A percentile compares a stretch with the other conserved stretches of the same genome.
These are phyloP conservation scores for Coilia nasus DNA, from an alignment of 2,797 vertebrate species.

Conservation along the genomic window DNA sequence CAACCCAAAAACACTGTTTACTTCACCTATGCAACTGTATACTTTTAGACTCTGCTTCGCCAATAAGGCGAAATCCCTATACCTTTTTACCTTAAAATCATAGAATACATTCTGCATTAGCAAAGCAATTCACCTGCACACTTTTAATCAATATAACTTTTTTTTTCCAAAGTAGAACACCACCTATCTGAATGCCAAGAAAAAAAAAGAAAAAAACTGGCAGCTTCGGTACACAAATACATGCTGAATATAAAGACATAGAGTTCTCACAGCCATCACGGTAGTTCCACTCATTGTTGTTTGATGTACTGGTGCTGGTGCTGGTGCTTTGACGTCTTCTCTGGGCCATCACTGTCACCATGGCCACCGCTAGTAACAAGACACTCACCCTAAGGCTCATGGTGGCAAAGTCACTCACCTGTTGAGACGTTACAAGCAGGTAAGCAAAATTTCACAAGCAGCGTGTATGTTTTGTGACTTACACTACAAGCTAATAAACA, in stretches of 20 bases:
- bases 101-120: background rate
- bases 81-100: background rate
- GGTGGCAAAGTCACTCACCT: conserved; percentile 56
- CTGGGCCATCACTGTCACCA: conserved; percentile 66
- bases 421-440: conserved; percentile 7
- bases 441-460: background rate
- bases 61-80: too few species aligned
- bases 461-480: too few species aligned
- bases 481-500: background rate
- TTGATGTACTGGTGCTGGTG: background rate
- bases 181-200: background rate
- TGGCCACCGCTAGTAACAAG: conserved; percentile 60
- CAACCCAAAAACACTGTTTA: background rate
- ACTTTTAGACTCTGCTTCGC: too few species aligned
- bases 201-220: background rate
- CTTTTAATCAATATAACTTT: background rate
- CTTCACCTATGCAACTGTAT: too few species aligned
- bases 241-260: conserved; percentile 38
- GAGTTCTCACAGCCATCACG: conserved; percentile 76
- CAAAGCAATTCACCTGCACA: background rate
- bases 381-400: conserved; percentile 69
- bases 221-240: background rate
- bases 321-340: conserved; percentile 56
- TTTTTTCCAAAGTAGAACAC: background rate
- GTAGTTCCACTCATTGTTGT: conserved; percentile 74